Evolutionary conservation across 2,888 invertebrate genomes (phyloP).

Genomic region (Tetramorium bicarinatum): DNA sequence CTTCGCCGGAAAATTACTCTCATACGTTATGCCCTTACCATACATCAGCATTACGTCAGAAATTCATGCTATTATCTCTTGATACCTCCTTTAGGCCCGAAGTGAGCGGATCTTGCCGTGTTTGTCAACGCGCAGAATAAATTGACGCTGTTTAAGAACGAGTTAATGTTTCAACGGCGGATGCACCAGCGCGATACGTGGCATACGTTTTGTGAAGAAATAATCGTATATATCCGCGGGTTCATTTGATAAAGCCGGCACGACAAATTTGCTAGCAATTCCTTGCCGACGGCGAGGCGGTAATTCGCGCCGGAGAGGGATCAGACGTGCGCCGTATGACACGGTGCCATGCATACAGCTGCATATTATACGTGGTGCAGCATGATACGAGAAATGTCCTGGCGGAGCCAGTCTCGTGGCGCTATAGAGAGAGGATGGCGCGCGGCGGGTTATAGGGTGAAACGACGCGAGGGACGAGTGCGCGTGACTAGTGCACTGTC

Average conservation of each 20-base stretch:
- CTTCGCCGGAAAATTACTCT: slow-evolving; percentile 28
- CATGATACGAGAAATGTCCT: slow-evolving; percentile 58
- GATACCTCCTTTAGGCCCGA: background rate
- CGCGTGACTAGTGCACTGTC: slow-evolving; percentile 53
- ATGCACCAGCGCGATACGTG: background rate
- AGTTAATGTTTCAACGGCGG: background rate
- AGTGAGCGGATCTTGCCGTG: background rate
- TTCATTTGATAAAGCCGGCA: slow-evolving; percentile 35
- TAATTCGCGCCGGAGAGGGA: slow-evolving; percentile 56
- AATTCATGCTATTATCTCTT: background rate
- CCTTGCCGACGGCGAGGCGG: slow-evolving; percentile 35
- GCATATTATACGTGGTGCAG: slow-evolving; percentile 55
- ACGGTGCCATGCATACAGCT: slow-evolving; percentile 46
- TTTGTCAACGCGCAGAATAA: background rate
- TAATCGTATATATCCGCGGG: slow-evolving; percentile 22
- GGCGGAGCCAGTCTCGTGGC: slow-evolving; percentile 46
- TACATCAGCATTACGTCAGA: slow-evolving; percentile 32
- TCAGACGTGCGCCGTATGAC: slow-evolving; percentile 56
- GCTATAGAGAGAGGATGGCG: slow-evolving; percentile 1
- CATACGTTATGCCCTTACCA: slow-evolving; percentile 34
- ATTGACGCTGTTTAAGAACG: background rate
- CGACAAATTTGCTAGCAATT: slow-evolving; percentile 55
- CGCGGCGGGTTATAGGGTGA: background rate
- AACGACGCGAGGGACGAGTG: slow-evolving; percentile 49
- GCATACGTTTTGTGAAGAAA: background rate